phyloP scores from a whole-genome alignment of 2,113 vertebrate species.

The Dolichallabes microphthalmus region DNA sequence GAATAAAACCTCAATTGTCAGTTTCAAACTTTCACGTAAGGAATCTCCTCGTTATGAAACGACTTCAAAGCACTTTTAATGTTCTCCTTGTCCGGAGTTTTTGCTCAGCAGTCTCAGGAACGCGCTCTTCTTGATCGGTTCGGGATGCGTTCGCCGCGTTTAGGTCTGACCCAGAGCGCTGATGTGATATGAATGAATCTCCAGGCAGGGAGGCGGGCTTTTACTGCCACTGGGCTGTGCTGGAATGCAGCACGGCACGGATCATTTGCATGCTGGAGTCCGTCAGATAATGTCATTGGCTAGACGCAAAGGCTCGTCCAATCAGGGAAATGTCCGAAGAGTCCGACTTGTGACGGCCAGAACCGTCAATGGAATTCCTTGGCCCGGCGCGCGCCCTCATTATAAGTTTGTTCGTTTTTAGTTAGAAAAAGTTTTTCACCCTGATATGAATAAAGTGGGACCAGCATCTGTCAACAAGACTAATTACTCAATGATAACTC shows the following conservation, averaged over 20 bases:
- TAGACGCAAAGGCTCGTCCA: constrained; percentile 48
- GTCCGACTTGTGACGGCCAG: constrained; percentile 14
- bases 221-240: constrained; percentile 61
- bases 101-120: background rate
- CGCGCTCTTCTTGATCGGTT: background rate
- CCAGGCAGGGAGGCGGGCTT: constrained; percentile 48
- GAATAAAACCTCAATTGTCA: background rate
- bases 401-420: background rate
- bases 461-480: background rate
- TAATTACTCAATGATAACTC: background rate
- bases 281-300: constrained; percentile 49
- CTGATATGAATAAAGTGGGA: background rate
- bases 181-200: constrained; percentile 55
- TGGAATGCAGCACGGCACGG: constrained; percentile 49
- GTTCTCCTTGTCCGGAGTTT: background rate
- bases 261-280: constrained; percentile 47
- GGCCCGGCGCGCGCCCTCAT: constrained; percentile 27
- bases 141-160: background rate
- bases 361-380: constrained; percentile 58
- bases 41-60: background rate
- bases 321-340: constrained; percentile 61
- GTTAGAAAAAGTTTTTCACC: background rate
- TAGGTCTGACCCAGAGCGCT: background rate
- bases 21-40: constrained; percentile 1
- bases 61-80: background rate